Evolutionary conservation across 2,113 vertebrate genomes (phyloP), one percentile per base, ranked within the genome.

Genomic region (Lethenteron reissneri): DNA sequence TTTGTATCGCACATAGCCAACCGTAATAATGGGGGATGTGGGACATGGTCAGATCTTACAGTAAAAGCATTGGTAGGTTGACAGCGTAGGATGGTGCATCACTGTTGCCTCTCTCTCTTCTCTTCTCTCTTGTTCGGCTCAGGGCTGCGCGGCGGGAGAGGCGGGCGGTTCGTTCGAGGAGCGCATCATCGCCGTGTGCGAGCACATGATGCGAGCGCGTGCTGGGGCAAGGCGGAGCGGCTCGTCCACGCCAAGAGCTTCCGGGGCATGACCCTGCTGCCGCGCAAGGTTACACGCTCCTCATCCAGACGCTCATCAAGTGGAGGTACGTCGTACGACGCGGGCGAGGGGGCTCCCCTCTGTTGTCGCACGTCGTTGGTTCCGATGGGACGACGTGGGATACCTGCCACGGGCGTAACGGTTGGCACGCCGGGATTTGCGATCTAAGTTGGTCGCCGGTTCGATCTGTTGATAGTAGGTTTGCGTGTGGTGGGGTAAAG

Each of bases 141-240:
- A 68, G 62, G 62, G 62, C 21, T 68, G 62, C 62, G 21, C 62
- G 21, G 41, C 41, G 25, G 25, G 25, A 41, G 62, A 79, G 74
- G 80, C 90, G 74, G 89, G 89, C 78, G 92, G 87, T 82, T 97
- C 90, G 76, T 92, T 90, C 1, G 88, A 92, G 78, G 81, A 82
- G 57, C 83, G 89, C 17, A 86, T 92, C 10, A 84, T 90, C 70
- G 81, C 82, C 3, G 76, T 90, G 70, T 88, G 87, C 72, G 85
- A 88, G 76, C 79, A 79, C 57, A 88, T 90, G 88, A 88, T 88
- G 80, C 76, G 2, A 81, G 81, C 4, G 80, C 80, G 13, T 76
- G 76, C 6, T 85, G 84, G 84, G 75, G 75, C 8, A 76, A 74
- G 1, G 72, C 77, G 70, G 80, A 86, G 72, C 76, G 76, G 17